Evolutionary conservation across 2,113 vertebrate species (phyloP), one percentile per base, ranked within the genome.

Genomic region (Sialia sialis): DNA sequence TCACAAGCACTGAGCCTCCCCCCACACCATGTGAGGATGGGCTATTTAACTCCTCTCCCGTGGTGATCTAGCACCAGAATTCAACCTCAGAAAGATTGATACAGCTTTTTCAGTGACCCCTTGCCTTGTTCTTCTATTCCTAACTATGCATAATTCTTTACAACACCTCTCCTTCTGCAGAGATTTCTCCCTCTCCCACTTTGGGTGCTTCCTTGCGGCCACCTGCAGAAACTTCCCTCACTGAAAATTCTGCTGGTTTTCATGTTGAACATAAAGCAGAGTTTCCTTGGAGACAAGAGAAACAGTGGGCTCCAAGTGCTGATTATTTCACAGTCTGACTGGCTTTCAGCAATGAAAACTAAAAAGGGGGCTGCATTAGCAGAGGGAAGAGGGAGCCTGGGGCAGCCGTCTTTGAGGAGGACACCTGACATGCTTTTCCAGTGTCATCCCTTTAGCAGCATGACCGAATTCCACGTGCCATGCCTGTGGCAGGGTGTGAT

Each of bases 201-300:
- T n/a, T 7, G 39, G 13, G 26, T n/a, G 54, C 69, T 92, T 82
- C 81, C 41, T 56, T n/a, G 32, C 44, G 89, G 70, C 77, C 72
- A 68, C 54, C 44, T 87, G 66, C 8, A 6, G 82, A 76, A 58
- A 63, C 15, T 51, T 89, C 41, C 62, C 60, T 79, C 49, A 66
- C 29, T 66, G 66, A 58, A 66, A 92, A 83, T 43, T 78, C 55
- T 73, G 20, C 74, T 58, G 32, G 12, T 44, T 81, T 79, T 76
- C 44, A 59, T 76, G 56, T 46, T 66, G 82, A 79, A 62, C 68
- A 80, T 22, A 36, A 62, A 74, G 63, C 82, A 84, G 63, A 41
- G 59, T 94, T 95, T 70, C 93, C 95, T 89, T 91, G 93, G 91
- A 88, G 84, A 95, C 62, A 38, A 46, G 67, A 77, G 54, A 77